A percentile compares a stretch with the other conserved stretches of the same genome.
phyloP scores from a whole-genome alignment of 1,140 invertebrate genomes.

The Battus philenor region DNA sequence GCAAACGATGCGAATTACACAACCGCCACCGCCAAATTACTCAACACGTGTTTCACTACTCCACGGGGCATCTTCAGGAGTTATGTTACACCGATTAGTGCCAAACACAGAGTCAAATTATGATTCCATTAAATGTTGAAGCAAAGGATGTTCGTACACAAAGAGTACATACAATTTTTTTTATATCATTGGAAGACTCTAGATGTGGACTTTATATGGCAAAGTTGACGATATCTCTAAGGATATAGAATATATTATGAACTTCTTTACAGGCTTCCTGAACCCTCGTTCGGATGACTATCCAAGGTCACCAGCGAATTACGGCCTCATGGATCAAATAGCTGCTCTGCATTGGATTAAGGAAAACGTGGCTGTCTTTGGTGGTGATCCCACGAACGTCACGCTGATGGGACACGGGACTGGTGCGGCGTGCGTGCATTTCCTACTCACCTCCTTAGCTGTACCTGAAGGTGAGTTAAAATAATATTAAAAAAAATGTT shows the following conservation, averaged over 20 bases:
- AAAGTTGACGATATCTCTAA: too few relatives aligned
- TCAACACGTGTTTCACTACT: too few relatives aligned
- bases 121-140: too few relatives aligned
- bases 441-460: conserved; percentile 93
- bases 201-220: background rate
- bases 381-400: conserved; percentile 94
- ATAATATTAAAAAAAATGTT: too few relatives aligned
- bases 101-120: too few relatives aligned
- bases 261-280: conserved; percentile 85
- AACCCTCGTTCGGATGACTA: conserved; percentile 91
- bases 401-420: conserved; percentile 96
- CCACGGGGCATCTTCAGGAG: too few relatives aligned
- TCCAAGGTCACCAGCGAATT: conserved; percentile 91
- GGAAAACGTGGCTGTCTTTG: conserved; percentile 94
- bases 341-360: conserved; percentile 95
- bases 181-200: background rate
- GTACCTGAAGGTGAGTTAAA: conserved; percentile 92
- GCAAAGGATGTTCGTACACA: too few relatives aligned
- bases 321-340: conserved; percentile 96
- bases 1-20: too few relatives aligned
- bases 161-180: background rate
- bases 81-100: too few relatives aligned
- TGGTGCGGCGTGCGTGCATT: conserved; percentile 96
- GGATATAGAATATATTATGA: too few relatives aligned
- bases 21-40: too few relatives aligned